A percentile compares a stretch with the other conserved stretches of the same genome.
Evolutionary conservation across 2,888 invertebrate genomes (phyloP).

Genomic region (Microplitis manilae): DNA sequence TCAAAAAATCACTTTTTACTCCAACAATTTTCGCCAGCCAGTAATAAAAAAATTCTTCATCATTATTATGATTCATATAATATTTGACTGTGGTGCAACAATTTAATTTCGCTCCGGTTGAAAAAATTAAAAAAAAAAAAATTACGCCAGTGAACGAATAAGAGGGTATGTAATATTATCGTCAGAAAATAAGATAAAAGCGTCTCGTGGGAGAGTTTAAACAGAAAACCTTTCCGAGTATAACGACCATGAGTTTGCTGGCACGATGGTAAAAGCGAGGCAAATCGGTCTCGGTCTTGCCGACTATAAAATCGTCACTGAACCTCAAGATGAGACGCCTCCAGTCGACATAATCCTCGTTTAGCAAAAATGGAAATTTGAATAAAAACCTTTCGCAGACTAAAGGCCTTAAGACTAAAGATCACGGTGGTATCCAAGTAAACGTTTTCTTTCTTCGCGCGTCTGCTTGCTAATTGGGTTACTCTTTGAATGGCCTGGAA

Average conservation of each 20-base stretch:
- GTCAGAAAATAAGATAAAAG: constrained; percentile 20
- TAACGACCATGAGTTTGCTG: constrained; percentile 28
- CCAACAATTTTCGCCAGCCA: too few relatives aligned
- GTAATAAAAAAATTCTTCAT: too few relatives aligned
- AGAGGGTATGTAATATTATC: not conserved
- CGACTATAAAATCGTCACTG: constrained; percentile 44
- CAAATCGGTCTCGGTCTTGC: constrained; percentile 36
- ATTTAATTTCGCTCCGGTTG: too few relatives aligned
- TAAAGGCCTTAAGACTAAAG: not conserved
- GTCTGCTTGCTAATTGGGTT: constrained; percentile 45
- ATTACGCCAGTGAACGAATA: too few relatives aligned
- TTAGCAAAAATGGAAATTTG: not conserved
- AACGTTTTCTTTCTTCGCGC: constrained; percentile 46
- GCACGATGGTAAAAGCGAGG: constrained; percentile 32
- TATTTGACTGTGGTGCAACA: too few relatives aligned
- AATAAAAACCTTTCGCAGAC: not conserved
- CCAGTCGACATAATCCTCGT: not conserved
- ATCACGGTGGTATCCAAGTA: constrained; percentile 28
- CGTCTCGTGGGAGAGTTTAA: constrained; percentile 28
- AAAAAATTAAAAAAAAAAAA: too few relatives aligned
- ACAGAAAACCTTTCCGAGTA: not conserved
- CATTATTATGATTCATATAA: too few relatives aligned
- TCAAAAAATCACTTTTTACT: too few relatives aligned
- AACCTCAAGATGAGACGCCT: not conserved
- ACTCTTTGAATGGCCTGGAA: constrained; percentile 24